These are phyloP conservation scores for Folsomia manolachei DNA, from an alignment of 2,888 invertebrate species.

Conservation along the genomic window DNA sequence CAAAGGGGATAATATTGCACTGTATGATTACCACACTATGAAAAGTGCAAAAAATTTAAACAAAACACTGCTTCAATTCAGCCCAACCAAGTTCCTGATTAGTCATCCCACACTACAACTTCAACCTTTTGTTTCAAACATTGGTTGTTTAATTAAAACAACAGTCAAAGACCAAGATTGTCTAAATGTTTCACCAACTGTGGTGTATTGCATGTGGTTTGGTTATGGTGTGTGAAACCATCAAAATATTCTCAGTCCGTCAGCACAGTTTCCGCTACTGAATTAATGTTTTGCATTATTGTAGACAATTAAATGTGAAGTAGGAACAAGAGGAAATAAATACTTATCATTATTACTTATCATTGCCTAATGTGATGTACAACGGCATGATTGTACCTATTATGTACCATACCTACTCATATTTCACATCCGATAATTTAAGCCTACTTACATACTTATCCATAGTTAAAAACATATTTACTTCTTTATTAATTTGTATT, in stretches of 20 bases:
- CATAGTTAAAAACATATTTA: too few relatives aligned
- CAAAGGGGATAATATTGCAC: neutral
- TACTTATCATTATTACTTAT: neutral
- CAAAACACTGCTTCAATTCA: neutral
- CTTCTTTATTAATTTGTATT: too few relatives aligned
- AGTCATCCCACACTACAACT: neutral
- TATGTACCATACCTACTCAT: too few relatives aligned
- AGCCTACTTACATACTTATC: too few relatives aligned
- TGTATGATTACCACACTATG: too few relatives aligned
- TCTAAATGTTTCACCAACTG: neutral
- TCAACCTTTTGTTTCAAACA: neutral
- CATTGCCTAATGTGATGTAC: neutral
- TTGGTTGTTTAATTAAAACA: neutral
- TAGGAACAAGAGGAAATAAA: neutral
- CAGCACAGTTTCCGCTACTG: neutral
- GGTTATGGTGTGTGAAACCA: too few relatives aligned
- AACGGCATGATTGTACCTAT: too few relatives aligned
- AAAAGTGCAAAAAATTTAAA: too few relatives aligned
- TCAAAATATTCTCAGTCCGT: neutral
- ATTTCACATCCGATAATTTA: neutral
- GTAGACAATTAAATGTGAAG: neutral
- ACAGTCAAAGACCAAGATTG: neutral
- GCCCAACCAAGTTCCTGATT: neutral
- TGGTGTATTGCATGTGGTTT: too few relatives aligned
- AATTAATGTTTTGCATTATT: neutral